Evolutionary conservation across 1,140 invertebrate species (phyloP).

Genomic region (Pseudachorutes palmiensis): DNA sequence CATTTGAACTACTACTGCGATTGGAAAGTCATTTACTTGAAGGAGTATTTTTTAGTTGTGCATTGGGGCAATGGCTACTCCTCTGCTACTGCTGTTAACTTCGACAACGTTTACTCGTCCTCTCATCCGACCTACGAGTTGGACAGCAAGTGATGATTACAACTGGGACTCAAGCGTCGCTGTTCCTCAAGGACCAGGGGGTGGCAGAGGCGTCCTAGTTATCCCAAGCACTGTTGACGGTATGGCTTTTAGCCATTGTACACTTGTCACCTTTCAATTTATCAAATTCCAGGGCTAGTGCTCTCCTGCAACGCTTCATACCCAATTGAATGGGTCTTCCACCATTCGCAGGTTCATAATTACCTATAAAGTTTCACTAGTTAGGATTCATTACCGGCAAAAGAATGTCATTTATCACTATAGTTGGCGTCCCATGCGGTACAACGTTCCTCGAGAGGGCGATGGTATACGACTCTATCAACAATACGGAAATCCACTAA

Average conservation of each 20-base stretch:
- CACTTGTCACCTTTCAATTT: not conserved
- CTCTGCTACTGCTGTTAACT: not conserved
- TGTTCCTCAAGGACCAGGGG: not conserved
- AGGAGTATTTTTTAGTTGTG: not conserved
- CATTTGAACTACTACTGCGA: too few species aligned
- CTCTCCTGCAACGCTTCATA: constrained; percentile 23
- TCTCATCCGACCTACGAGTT: not conserved
- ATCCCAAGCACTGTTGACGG: not conserved
- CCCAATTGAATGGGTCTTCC: constrained; percentile 27
- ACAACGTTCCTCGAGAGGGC: not conserved
- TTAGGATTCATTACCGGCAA: too few species aligned
- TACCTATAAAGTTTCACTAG: too few species aligned
- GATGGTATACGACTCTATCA: not conserved
- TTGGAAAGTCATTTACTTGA: not conserved
- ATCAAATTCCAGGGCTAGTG: not conserved
- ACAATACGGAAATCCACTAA: not conserved
- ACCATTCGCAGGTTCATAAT: constrained; percentile 17
- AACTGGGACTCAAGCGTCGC: not conserved
- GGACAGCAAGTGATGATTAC: not conserved
- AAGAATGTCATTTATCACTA: too few species aligned
- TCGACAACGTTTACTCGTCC: not conserved
- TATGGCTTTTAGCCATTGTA: not conserved
- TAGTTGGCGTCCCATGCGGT: constrained; percentile 6
- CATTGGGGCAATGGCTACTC: not conserved
- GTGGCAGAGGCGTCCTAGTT: not conserved